Evolutionary conservation across 2,797 vertebrate species (phyloP), one percentile per base, ranked within the genome.

Genomic region (Sylvilagus floridanus): DNA sequence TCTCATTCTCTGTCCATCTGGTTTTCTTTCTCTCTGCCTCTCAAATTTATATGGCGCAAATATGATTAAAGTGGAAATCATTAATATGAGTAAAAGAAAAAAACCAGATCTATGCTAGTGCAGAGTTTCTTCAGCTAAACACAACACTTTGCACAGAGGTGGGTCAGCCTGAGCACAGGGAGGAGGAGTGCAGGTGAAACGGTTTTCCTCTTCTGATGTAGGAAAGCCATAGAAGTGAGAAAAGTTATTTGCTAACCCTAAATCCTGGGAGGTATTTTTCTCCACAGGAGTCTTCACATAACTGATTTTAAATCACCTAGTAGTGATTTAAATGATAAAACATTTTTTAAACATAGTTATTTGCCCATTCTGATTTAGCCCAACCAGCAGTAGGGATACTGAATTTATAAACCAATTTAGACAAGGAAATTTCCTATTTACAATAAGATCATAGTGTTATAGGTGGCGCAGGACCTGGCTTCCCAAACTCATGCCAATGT

Each of bases 41-140:
- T 57, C 54, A 57, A 16, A 57, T 57, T 16, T 73, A 77, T 54
- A 79, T 85, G 57, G 8, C 19, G 75, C 30, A 83, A 83, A 79
- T 66, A 62, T 47, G 50, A 84, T 66, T 90, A 94, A 95, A 90
- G 60, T 71, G 35, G 91, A 95, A 93, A 54, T 88, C 35, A 90
- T 42, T 73, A 90, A 83, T 90, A 90, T 85, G 14, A 63, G 22
- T 90, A 47, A 83, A 86, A 69, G 84, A 91, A 54, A 89, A 94
- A 86, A 86, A 93, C 19, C 7, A 50, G 35, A n/a, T 75, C 42
- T 76, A 32, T 37, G 30, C 22, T 84, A 89, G 68, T 17, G 10
- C 26, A 63, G 4, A 68, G 42, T 62, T 72, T 95, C 75, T 88
- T 42, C 28, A 78, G 32, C 30, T n/a, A 7, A 65, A 88, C 17